Conservation (phyloP, 2,797 vertebrate species). For the Acanthurus tractus region DNA sequence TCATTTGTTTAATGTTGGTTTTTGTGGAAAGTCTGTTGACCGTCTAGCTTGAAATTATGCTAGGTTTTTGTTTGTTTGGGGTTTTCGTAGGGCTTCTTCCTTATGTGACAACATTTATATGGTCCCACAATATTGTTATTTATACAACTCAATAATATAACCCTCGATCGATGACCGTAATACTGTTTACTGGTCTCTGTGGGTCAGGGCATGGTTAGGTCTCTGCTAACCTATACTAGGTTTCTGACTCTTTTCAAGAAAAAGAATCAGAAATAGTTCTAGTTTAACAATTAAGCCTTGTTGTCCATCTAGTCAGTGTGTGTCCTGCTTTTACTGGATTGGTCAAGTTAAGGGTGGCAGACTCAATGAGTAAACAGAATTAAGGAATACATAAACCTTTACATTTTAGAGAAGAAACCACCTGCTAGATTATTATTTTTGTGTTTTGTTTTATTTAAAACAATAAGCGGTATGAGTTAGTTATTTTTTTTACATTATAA, state of each 20-base stretch:
- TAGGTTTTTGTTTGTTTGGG: not conserved
- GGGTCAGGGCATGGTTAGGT: slow-evolving; percentile 1
- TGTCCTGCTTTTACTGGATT: slow-evolving; percentile 8
- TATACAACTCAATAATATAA: slow-evolving; percentile 54
- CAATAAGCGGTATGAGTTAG: not conserved
- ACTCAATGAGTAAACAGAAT: slow-evolving; percentile 44
- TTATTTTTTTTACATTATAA: too few relatives aligned
- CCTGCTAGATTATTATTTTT: not conserved
- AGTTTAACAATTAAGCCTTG: slow-evolving; percentile 17
- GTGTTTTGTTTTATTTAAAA: not conserved
- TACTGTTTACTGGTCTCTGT: slow-evolving; percentile 22
- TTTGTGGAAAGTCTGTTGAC: slow-evolving; percentile 32
- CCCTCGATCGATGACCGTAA: slow-evolving; percentile 31
- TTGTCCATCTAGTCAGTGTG: slow-evolving; percentile 10
- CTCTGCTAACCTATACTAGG: slow-evolving; percentile 20
- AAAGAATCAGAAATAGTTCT: slow-evolving; percentile 1
- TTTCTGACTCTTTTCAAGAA: slow-evolving; percentile 38
- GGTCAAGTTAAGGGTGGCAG: not conserved
- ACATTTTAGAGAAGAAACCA: slow-evolving; percentile 15
- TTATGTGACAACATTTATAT: slow-evolving; percentile 33
- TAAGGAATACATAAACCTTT: slow-evolving; percentile 7
- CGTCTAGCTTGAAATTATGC: slow-evolving; percentile 16
- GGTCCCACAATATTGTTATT: slow-evolving; percentile 49
- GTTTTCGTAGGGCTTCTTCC: slow-evolving; percentile 3
- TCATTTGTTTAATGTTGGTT: slow-evolving; percentile 55